These are phyloP conservation scores for Brachypterus glaber DNA, from an alignment of 2,888 invertebrate genomes.

Conservation along the genomic window DNA sequence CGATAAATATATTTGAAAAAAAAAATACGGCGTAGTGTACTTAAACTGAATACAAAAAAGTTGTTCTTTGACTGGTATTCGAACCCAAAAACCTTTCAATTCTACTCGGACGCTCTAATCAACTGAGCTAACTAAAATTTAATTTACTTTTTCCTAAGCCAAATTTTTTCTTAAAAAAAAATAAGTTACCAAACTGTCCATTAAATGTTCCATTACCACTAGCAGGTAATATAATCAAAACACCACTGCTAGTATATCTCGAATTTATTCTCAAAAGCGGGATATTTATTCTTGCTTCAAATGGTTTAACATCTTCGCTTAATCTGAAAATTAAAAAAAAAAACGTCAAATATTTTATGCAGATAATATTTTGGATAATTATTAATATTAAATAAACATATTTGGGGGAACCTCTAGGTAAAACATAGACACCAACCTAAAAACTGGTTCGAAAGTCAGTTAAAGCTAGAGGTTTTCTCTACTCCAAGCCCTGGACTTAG, in stretches of 20 bases:
- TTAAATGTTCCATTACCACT: constrained; percentile 62
- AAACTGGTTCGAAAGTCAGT: not conserved
- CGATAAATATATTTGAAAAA: no score
- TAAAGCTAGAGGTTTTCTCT: not conserved
- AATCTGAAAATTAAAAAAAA: constrained; percentile 37
- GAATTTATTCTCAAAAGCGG: constrained; percentile 57
- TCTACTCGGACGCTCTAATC: no score
- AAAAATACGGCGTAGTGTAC: no score
- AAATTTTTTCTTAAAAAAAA: not conserved
- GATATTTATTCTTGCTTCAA: constrained; percentile 54
- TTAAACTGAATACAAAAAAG: no score
- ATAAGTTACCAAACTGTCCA: constrained; percentile 47
- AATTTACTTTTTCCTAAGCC: not conserved
- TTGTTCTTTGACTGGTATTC: no score
- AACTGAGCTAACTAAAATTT: no score
- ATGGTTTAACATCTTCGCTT: constrained; percentile 52
- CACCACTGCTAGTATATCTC: constrained; percentile 58
- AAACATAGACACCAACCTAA: no score
- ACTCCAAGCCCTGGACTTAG: no score
- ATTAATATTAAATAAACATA: no score
- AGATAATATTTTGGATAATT: not conserved
- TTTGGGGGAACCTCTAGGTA: no score
- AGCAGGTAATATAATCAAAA: constrained; percentile 59
- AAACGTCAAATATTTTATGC: not conserved
- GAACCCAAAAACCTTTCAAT: no score